phyloP scores from a whole-genome alignment of 2,888 invertebrate genomes.

The Volucella inflata region DNA sequence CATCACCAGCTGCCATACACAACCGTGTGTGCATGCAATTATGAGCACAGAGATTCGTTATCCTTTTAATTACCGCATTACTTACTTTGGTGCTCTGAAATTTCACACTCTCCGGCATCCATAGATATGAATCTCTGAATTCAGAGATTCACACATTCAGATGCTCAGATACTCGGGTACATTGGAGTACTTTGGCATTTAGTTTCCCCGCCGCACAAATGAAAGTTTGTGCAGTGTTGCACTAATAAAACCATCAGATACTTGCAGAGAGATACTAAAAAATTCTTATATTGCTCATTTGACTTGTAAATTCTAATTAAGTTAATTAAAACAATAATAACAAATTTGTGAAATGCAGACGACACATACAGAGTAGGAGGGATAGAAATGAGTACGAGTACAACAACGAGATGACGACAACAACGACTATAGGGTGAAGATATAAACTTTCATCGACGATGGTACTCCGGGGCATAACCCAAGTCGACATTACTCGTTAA shows the following conservation, averaged over 20 bases:
- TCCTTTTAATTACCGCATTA: slow-evolving; percentile 64
- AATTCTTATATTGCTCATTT: slow-evolving; percentile 57
- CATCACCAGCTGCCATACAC: too few relatives aligned
- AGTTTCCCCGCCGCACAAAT: not conserved
- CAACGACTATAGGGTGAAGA: not conserved
- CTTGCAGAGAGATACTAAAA: slow-evolving; percentile 2
- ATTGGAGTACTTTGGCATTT: slow-evolving; percentile 32
- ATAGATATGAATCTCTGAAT: slow-evolving; percentile 29
- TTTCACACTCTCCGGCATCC: slow-evolving; percentile 35
- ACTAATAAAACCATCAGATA: slow-evolving; percentile 4
- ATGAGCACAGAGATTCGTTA: slow-evolving; percentile 45
- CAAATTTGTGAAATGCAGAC: slow-evolving; percentile 1
- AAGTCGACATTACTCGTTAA: slow-evolving; percentile 3
- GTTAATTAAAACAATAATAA: slow-evolving; percentile 63
- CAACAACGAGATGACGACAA: not conserved
- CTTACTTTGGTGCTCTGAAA: slow-evolving; percentile 39
- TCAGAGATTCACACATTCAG: slow-evolving; percentile 31
- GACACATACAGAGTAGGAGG: not conserved
- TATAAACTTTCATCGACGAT: slow-evolving; percentile 28
- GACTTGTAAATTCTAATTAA: slow-evolving; percentile 71
- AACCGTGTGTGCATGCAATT: not conserved
- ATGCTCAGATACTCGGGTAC: slow-evolving; percentile 5
- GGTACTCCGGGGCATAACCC: slow-evolving; percentile 17
- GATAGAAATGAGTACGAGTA: too few relatives aligned
- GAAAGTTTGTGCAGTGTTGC: not conserved